Conservation (phyloP, 2,113 vertebrate genomes). For the Columba livia region DNA sequence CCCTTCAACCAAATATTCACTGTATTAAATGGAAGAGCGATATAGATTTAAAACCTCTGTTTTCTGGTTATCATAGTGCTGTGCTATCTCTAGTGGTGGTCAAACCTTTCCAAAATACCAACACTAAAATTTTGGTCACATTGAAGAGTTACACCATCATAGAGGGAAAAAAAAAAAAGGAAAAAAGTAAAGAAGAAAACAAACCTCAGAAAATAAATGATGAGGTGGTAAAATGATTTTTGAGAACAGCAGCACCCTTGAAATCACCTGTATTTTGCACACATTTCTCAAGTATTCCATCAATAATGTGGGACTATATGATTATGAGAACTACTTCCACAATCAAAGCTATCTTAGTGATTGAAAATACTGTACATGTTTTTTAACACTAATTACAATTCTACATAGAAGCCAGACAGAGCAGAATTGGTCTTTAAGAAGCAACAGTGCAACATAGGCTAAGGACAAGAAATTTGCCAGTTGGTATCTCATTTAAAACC, state of each 20-base stretch:
- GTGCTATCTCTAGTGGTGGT: not conserved
- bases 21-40: not conserved
- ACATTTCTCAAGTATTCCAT: not conserved
- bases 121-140: not conserved
- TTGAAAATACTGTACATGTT: not conserved
- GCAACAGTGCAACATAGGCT: not conserved
- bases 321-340: not conserved
- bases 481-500: not conserved
- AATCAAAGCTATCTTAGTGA: not conserved
- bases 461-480: not conserved
- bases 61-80: not conserved
- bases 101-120: not conserved
- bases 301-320: accelerated
- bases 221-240: not conserved
- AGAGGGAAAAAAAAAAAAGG: not conserved
- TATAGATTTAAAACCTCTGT: accelerated
- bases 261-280: not conserved
- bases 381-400: not conserved
- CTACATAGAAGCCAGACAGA: not conserved
- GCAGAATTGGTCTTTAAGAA: not conserved
- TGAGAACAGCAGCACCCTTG: not conserved
- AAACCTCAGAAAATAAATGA: not conserved
- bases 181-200: no score
- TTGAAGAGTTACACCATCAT: not conserved
- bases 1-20: not conserved